phyloP scores from a whole-genome alignment of 2,888 invertebrate species.

The Minunthozetes semirufus region DNA sequence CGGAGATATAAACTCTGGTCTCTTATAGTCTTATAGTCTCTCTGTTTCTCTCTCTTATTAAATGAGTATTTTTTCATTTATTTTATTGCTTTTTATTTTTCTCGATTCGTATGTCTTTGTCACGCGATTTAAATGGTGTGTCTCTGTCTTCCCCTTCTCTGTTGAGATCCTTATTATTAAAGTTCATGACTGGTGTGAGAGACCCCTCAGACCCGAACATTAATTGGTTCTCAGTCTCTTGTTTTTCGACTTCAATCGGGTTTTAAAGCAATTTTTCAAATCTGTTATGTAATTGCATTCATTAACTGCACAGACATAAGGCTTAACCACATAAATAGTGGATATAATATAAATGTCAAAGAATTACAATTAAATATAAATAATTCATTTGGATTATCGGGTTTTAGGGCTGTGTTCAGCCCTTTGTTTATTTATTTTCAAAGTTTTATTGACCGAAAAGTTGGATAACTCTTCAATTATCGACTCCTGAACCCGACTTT shows the following conservation, averaged over 20 bases:
- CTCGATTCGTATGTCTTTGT: background rate
- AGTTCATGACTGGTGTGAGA: conserved; percentile 10
- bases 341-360: background rate
- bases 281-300: conserved; percentile 3
- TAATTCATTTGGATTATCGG: too few relatives aligned
- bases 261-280: background rate
- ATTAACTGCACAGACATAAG: background rate
- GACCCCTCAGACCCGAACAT: background rate
- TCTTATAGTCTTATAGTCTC: too few relatives aligned
- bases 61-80: background rate
- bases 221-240: background rate
- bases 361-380: background rate
- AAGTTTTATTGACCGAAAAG: background rate
- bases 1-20: too few relatives aligned
- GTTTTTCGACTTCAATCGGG: background rate
- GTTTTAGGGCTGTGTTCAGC: too few relatives aligned
- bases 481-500: background rate
- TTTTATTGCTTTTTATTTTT: background rate
- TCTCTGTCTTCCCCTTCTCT: background rate
- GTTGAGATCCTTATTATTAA: background rate
- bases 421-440: too few relatives aligned
- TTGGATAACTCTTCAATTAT: background rate
- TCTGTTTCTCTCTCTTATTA: background rate
- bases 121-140: background rate
- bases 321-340: background rate